Evolutionary conservation across 2,888 invertebrate genomes (phyloP).

Genomic region (Diogma glabrata): DNA sequence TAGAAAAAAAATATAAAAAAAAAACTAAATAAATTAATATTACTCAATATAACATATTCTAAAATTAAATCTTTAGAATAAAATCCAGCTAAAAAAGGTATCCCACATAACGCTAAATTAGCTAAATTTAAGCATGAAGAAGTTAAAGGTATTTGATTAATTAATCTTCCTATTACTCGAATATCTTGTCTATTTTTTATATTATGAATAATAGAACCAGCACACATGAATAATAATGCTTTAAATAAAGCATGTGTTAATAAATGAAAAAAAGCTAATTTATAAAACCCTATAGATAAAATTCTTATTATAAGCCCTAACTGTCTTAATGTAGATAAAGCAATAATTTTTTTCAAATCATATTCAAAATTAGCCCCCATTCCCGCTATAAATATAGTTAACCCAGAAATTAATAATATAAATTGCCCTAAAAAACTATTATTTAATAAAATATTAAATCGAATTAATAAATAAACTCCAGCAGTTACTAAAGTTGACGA

Average conservation of each 20-base stretch:
- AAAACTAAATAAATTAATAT: conserved; percentile 43
- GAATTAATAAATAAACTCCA: conserved; percentile 61
- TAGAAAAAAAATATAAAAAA: conserved; percentile 44
- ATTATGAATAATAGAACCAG: conserved; percentile 55
- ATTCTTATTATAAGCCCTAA: conserved; percentile 60
- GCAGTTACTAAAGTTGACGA: conserved; percentile 70
- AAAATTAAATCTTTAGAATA: conserved; percentile 54
- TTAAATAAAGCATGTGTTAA: conserved; percentile 66
- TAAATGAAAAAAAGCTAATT: conserved; percentile 59
- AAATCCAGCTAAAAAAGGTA: conserved; percentile 53
- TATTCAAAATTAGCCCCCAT: conserved; percentile 49
- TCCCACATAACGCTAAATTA: conserved; percentile 49
- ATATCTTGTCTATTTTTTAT: conserved; percentile 53
- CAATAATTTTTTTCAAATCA: conserved; percentile 71
- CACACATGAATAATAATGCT: conserved; percentile 60
- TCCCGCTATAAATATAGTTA: conserved; percentile 50
- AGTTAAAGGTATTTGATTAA: conserved; percentile 41
- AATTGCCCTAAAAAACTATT: conserved; percentile 22
- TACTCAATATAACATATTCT: conserved; percentile 41
- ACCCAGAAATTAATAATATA: conserved; percentile 42
- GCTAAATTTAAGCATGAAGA: conserved; percentile 44
- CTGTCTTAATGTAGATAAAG: conserved; percentile 63
- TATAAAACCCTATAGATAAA: conserved; percentile 42
- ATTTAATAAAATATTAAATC: conserved; percentile 45
- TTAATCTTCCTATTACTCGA: conserved; percentile 45